These are phyloP conservation scores for Periphyllus acericola DNA, from an alignment of 2,888 invertebrate species.

Conservation along the genomic window DNA sequence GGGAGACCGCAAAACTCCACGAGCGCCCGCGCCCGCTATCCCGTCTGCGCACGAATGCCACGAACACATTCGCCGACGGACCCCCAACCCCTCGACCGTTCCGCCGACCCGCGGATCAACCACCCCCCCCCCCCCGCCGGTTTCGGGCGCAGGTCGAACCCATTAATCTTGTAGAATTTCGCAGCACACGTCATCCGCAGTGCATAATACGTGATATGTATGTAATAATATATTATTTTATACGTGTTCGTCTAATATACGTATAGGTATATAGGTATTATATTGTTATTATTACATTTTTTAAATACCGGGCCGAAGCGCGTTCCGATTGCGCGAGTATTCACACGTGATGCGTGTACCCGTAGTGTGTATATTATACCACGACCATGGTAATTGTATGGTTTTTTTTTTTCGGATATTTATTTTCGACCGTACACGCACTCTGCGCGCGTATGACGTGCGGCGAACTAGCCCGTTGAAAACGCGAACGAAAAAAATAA, in stretches of 20 bases:
- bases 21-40: background rate
- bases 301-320: background rate
- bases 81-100: background rate
- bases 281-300: too few species aligned
- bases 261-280: too few species aligned
- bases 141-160: constrained; percentile 22
- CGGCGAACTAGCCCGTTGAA: background rate
- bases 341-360: too few species aligned
- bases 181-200: constrained; percentile 42
- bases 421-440: background rate
- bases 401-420: background rate
- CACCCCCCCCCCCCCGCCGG: background rate
- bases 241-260: too few species aligned
- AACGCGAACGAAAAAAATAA: background rate
- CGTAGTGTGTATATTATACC: too few species aligned
- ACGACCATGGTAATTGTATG: background rate
- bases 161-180: constrained; percentile 53
- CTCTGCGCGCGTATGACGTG: background rate
- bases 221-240: background rate
- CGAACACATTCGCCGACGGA: constrained; percentile 27
- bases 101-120: background rate
- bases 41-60: background rate
- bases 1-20: constrained; percentile 45
- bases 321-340: constrained; percentile 15
- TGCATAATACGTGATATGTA: background rate